Conservation (phyloP, 2,113 vertebrate genomes). For the Mobula hypostoma region DNA sequence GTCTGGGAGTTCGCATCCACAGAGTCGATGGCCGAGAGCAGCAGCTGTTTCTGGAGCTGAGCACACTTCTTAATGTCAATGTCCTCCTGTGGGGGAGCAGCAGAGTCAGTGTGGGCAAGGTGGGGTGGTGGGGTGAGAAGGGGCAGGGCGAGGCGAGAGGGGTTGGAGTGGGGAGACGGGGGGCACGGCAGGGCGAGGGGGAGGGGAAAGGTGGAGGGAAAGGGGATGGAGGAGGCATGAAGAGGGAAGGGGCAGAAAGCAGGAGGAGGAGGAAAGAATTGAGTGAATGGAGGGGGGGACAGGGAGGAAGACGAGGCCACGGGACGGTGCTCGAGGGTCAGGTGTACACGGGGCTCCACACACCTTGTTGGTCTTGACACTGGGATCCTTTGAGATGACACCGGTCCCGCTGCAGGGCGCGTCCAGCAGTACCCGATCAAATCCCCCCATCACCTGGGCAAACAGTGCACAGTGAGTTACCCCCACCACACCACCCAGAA, state of each 20-base stretch:
- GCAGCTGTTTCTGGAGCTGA: conserved; percentile 89
- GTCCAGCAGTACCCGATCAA: conserved; percentile 86
- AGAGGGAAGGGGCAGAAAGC: neutral
- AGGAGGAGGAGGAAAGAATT: neutral
- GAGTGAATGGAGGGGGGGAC: neutral
- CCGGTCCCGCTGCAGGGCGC: conserved; percentile 94
- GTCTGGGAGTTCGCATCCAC: conserved; percentile 75
- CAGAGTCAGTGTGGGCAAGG: neutral
- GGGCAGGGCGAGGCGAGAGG: neutral
- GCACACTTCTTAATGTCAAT: conserved; percentile 78
- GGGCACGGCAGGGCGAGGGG: neutral
- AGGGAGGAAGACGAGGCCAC: neutral
- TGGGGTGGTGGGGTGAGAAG: too few species aligned
- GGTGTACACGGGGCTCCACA: neutral
- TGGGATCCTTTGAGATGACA: conserved; percentile 89
- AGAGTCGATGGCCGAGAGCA: conserved; percentile 87
- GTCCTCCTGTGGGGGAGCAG: conserved; percentile 62
- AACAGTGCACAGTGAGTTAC: too few species aligned
- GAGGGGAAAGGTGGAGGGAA: too few species aligned
- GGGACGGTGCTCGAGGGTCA: too few species aligned
- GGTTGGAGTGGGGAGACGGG: neutral
- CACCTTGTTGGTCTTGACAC: conserved; percentile 94
- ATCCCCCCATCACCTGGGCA: conserved; percentile 81
- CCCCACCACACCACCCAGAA: too few species aligned
- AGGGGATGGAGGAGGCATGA: too few species aligned